Conservation (phyloP, 2,113 vertebrate genomes). For the Brevimyrus niger region DNA sequence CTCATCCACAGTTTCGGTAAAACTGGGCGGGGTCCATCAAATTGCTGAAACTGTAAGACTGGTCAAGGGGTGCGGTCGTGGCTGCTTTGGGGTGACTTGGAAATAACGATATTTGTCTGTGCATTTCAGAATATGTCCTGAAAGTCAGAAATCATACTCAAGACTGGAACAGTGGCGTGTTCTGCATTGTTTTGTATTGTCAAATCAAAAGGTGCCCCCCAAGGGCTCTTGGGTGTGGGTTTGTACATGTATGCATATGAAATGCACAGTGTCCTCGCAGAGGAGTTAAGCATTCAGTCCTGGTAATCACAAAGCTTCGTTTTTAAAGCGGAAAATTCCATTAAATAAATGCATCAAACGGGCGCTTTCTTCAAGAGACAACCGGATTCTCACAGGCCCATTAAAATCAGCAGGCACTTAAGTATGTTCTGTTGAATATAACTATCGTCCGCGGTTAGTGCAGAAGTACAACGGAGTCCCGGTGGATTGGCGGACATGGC, state of each 20-base stretch:
- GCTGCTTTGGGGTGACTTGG: constrained; percentile 48
- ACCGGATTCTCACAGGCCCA: constrained; percentile 34
- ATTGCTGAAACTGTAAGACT: constrained; percentile 19
- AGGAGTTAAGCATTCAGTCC: constrained; percentile 56
- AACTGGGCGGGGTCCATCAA: constrained; percentile 53
- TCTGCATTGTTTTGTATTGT: not conserved
- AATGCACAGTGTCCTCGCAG: constrained; percentile 61
- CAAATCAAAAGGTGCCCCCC: not conserved
- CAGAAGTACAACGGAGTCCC: constrained; percentile 26
- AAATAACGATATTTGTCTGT: constrained; percentile 51
- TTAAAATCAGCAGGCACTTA: constrained; percentile 83
- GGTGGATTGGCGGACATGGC: constrained; percentile 22
- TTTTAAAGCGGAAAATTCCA: constrained; percentile 34
- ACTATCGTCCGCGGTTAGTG: constrained; percentile 55
- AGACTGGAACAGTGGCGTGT: not conserved
- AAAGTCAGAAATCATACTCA: constrained; percentile 20
- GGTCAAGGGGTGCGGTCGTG: not conserved
- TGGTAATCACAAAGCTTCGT: constrained; percentile 43
- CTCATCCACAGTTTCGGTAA: constrained; percentile 65
- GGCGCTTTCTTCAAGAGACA: constrained; percentile 31
- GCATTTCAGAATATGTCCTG: constrained; percentile 26
- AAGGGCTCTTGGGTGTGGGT: constrained; percentile 37
- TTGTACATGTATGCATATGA: not conserved
- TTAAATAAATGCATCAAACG: constrained; percentile 23
- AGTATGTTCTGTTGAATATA: constrained; percentile 33